Percentiles rank a stretch among this genome's conserved stretches.
phyloP scores from a whole-genome alignment of 35 echinoderm and acorn worm species.

The Lytechinus variegatus region DNA sequence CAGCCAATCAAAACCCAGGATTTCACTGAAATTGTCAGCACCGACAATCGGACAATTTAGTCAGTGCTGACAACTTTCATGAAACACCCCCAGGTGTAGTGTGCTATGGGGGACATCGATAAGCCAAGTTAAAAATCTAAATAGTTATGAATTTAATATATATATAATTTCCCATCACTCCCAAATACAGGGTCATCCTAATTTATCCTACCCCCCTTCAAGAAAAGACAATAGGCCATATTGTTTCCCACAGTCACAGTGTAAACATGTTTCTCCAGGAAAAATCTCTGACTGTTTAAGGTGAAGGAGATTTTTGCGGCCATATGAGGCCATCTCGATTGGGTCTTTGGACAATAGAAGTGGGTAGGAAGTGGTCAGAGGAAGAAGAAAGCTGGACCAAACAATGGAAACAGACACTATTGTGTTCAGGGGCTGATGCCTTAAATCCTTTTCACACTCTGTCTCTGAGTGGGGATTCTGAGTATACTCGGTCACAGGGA shows the following conservation, averaged over 20 bases:
- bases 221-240: no score
- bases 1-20: no score
- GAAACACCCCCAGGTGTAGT: no score
- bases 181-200: neutral
- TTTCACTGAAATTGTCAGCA: no score
- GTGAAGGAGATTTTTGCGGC: neutral
- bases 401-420: slow-evolving; percentile 36
- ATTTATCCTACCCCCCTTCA: neutral
- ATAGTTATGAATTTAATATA: no score
- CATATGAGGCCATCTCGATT: neutral
- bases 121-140: no score
- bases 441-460: slow-evolving; percentile 34
- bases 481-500: neutral
- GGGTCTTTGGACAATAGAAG: neutral
- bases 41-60: no score
- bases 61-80: no score
- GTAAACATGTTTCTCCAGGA: neutral
- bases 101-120: no score
- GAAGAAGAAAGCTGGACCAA: slow-evolving; percentile 22
- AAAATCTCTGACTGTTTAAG: neutral
- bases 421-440: slow-evolving; percentile 9
- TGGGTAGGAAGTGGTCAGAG: slow-evolving; percentile 29
- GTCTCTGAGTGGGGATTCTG: neutral
- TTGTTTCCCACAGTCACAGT: no score
- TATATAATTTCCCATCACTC: no score